phyloP scores from a whole-genome alignment of 2,888 invertebrate genomes.

The Andrena minutula region DNA sequence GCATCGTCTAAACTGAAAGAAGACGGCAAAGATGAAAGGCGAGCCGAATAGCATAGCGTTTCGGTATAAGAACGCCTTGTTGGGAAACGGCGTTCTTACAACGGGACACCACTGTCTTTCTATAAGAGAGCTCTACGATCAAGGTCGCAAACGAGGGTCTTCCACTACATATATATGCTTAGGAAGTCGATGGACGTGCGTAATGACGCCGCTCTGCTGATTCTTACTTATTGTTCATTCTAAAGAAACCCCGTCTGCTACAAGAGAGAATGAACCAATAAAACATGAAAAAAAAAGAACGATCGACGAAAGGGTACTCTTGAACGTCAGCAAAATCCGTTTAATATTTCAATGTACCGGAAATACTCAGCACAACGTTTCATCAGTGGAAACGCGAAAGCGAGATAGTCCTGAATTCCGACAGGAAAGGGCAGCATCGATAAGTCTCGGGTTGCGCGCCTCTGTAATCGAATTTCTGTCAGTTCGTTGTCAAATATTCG shows the following conservation, averaged over 20 bases:
- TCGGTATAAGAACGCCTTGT: too few species aligned
- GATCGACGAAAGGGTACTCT: background rate
- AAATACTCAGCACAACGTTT: background rate
- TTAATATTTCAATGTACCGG: conserved; percentile 5
- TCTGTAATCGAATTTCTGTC: conserved; percentile 47
- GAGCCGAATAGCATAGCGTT: too few species aligned
- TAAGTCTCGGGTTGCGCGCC: conserved; percentile 25
- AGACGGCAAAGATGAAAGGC: too few species aligned
- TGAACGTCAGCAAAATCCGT: background rate
- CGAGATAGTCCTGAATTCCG: background rate
- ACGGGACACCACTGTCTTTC: too few species aligned
- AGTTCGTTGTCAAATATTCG: conserved; percentile 50
- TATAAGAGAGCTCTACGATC: too few species aligned
- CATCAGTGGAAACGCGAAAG: background rate
- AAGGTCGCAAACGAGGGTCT: too few species aligned
- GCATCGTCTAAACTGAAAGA: too few species aligned
- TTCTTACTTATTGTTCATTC: conserved; percentile 11
- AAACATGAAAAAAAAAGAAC: background rate
- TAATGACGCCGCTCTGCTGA: conserved; percentile 27
- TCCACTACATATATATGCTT: conserved; percentile 47
- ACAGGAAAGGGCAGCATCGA: conserved; percentile 37
- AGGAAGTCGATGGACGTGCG: conserved; percentile 60
- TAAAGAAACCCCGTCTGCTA: background rate
- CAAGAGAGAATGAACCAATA: too few species aligned
- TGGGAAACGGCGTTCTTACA: too few species aligned